phyloP scores from a whole-genome alignment of 2,113 vertebrate genomes.

The Rhea americana region DNA sequence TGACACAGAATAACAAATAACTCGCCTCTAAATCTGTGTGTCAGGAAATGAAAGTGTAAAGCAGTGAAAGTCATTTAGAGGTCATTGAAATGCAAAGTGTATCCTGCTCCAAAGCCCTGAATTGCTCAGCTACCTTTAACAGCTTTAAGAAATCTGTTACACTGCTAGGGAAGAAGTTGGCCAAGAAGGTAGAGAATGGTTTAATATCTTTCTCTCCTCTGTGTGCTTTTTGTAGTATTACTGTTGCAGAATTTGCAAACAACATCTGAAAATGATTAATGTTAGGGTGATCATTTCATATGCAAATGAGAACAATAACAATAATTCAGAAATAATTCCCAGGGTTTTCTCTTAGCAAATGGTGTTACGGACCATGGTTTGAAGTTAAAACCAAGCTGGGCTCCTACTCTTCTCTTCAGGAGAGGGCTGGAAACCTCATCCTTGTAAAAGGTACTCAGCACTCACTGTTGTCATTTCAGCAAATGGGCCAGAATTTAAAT shows the following conservation, averaged over 20 bases:
- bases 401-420: not conserved
- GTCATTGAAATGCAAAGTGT: constrained; percentile 26
- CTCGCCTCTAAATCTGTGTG: constrained; percentile 34
- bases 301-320: not conserved
- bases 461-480: not conserved
- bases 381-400: not conserved
- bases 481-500: not conserved
- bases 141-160: not conserved
- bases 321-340: not conserved
- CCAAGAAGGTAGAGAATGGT: rapidly evolving
- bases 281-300: not conserved
- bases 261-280: not conserved
- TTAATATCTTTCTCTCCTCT: not conserved
- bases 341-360: not conserved
- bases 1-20: constrained; percentile 62
- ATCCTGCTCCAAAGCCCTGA: not conserved
- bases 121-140: not conserved
- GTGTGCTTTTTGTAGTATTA: not conserved
- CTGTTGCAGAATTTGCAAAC: not conserved
- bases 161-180: not conserved
- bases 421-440: not conserved
- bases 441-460: not conserved
- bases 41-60: constrained; percentile 57
- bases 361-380: not conserved
- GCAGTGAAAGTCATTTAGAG: constrained; percentile 57